A percentile compares a stretch with the other conserved stretches of the same genome.
Conservation (phyloP, 1,140 invertebrate species). For the Leptopilina boulardi region DNA sequence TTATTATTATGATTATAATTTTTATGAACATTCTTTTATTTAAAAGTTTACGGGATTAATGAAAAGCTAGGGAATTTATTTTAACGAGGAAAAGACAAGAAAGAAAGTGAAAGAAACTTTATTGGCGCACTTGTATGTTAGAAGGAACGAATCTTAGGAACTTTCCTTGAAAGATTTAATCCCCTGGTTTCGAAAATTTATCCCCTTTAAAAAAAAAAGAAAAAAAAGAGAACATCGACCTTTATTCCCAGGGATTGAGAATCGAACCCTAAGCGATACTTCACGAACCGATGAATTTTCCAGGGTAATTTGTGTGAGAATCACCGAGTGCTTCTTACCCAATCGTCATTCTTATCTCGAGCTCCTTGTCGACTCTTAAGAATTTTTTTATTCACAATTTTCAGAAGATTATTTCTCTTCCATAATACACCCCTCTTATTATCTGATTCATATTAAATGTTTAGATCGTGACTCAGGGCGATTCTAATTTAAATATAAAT, state of each 20-base stretch:
- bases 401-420: not conserved
- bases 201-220: conserved; percentile 36
- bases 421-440: not conserved
- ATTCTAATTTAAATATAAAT: too few relatives aligned
- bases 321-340: conserved; percentile 56
- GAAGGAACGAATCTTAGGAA: conserved; percentile 31
- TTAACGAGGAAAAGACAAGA: not conserved
- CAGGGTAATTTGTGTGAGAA: conserved; percentile 66
- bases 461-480: too few relatives aligned
- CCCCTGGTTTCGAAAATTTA: conserved; percentile 56
- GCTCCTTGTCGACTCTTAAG: conserved; percentile 2
- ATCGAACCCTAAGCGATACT: conserved; percentile 63
- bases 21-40: not conserved
- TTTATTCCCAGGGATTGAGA: conserved; percentile 54
- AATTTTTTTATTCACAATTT: not conserved
- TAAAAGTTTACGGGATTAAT: not conserved
- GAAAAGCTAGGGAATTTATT: not conserved
- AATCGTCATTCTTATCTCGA: conserved; percentile 14
- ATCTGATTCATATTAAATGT: not conserved
- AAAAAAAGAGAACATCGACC: conserved; percentile 18
- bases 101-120: conserved; percentile 28
- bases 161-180: conserved; percentile 49
- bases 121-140: conserved; percentile 37
- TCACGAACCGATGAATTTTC: conserved; percentile 51
- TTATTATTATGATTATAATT: too few relatives aligned